Evolutionary conservation across 2,797 vertebrate species (phyloP).

Genomic region (Graptemys geographica): DNA sequence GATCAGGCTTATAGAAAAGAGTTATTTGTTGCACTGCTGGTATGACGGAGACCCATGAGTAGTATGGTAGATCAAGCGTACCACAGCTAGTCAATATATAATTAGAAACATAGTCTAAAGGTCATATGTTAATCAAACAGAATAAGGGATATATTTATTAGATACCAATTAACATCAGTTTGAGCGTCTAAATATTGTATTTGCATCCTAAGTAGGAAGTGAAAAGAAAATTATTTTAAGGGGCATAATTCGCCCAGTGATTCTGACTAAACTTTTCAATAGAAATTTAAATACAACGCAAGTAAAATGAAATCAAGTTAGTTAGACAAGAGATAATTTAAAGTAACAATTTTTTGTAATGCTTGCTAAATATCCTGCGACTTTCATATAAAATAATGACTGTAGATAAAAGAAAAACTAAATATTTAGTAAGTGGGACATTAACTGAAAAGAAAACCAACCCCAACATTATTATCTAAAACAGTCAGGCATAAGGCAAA

Average conservation of each 20-base stretch:
- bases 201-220: neutral
- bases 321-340: neutral
- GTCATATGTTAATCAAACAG: neutral
- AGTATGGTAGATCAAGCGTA: neutral
- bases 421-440: constrained; percentile 42
- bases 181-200: neutral
- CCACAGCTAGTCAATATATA: constrained; percentile 1
- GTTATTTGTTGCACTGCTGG: neutral
- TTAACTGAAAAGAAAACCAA: constrained; percentile 10
- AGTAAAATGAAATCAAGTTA: neutral
- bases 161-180: neutral
- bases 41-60: neutral
- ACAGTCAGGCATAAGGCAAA: constrained; percentile 24
- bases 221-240: neutral
- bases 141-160: neutral
- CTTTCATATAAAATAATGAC: constrained; percentile 40
- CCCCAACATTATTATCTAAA: constrained; percentile 19
- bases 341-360: neutral
- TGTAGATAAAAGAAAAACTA: neutral
- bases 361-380: constrained; percentile 23
- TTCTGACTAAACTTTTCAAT: neutral
- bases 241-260: neutral
- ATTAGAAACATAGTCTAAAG: neutral
- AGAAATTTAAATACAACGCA: constrained; percentile 21
- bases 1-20: neutral